Percentiles rank a stretch among this genome's conserved stretches.
phyloP scores from a whole-genome alignment of 2,113 vertebrate species.

The Microcebus murinus region DNA sequence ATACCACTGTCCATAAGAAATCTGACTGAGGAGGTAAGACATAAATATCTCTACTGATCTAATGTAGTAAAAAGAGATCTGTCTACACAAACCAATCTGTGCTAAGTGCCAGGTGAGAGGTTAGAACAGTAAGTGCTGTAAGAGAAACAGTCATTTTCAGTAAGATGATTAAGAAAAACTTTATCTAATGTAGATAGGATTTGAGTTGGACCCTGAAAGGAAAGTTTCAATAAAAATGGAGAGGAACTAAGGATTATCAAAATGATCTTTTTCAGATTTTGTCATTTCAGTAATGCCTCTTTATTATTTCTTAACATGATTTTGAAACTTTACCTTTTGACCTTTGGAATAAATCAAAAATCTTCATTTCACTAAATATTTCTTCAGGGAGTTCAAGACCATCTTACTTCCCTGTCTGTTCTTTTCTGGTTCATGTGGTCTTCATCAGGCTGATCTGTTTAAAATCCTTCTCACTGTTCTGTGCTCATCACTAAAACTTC shows the following conservation, averaged over 20 bases:
- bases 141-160: conserved; percentile 11
- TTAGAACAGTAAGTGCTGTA: background rate
- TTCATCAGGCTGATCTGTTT: background rate
- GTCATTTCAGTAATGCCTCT: conserved; percentile 10
- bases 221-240: conserved; percentile 49
- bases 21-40: background rate
- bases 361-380: conserved; percentile 37
- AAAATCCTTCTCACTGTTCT: conserved; percentile 3
- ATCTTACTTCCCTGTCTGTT: conserved; percentile 3
- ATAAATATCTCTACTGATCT: background rate
- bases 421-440: background rate
- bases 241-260: conserved; percentile 16
- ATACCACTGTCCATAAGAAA: background rate
- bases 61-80: conserved; percentile 29
- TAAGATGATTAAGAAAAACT: background rate
- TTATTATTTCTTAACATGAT: conserved; percentile 1
- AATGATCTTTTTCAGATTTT: conserved; percentile 44
- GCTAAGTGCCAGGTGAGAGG: conserved; percentile 9
- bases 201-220: background rate
- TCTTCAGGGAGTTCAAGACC: background rate
- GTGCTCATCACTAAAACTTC: background rate
- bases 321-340: conserved; percentile 32
- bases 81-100: background rate
- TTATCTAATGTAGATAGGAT: background rate
- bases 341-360: conserved; percentile 20